Evolutionary conservation across 2,797 vertebrate genomes (phyloP), one percentile per base, ranked within the genome.

Genomic region (Helicolenus hilgendorfi): DNA sequence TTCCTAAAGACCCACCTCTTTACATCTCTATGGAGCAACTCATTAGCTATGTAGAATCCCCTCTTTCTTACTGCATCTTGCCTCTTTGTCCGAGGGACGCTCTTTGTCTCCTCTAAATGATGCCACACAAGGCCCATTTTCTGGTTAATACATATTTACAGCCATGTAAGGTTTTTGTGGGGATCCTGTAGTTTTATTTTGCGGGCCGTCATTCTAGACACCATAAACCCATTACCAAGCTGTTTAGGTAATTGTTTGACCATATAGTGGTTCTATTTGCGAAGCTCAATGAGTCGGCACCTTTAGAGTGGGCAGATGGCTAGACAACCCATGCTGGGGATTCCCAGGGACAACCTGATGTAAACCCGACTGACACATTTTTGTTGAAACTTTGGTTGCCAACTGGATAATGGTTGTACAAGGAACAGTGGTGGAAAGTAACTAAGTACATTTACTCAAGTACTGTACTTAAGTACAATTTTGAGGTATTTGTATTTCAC

Each of bases 141-240:
- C 97, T 98, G 98, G 98, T 98, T 98, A 98, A 98, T 98, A 98
- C 98, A 98, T 98, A 98, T 98, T 98, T 99, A 98, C 96, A 97
- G 95, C 98, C 95, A 94, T 97, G 97, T 98, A 97, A 97, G 97
- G 94, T 97, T 97, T 97, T 96, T 98, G 98, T 98, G 96, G 95
- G 94, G 93, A 97, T 97, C 98, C 98, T 78, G 97, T 97, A 97
- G 98, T 98, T 99, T 99, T 98, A 98, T 98, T 94, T 97, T 96
- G 91, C 92, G 91, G 91, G 90, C 88, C 96, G 96, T 98, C 97
- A 97, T 96, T 98, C 97, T 96, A 95, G 95, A 90, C 92, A 96
- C 97, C 96, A 96, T 99, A 98, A 99, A 98, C 96, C 97, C 98
- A 98, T 99, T 98, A 98, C 97, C 95, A 97, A 97, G 97, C 97